Evolutionary conservation across 2,797 vertebrate genomes (phyloP), one percentile per base, ranked within the genome.

Genomic region (Pteronotus mesoamericanus): DNA sequence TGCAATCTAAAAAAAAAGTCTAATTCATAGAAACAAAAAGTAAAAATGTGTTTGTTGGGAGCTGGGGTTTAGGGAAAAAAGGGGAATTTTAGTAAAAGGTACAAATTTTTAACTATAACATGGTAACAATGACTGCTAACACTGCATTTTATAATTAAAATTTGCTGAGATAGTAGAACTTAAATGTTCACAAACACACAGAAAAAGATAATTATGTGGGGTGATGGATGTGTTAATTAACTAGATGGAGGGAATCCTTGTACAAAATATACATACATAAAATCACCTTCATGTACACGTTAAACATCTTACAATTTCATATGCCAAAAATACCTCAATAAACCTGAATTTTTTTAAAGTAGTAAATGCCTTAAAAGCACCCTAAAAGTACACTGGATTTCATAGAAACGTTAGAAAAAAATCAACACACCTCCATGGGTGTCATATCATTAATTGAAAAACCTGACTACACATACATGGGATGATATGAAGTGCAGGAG

Each of bases 391-490:
- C 24, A 46, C 3, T 11, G 21, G 19, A 88, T 68, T 94, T 80
- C 29, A 66, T 2, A 11, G 71, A 88, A 46, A 6, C 21, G 19
- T 32, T 69, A 11, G 34, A 44, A 96, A 34, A 55, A 95, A 39
- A 11, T 61, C 8, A 74, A 53, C 42, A 32, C 9, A 1, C 57
- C 10, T 82, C 4, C n/a, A 37, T 9, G 16, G 4, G 0, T 61
- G 8, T 79, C 46, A 9, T 24, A n/a, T n/a, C 21, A n/a, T 4
- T 18, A 66, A 87, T 9, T 19, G 1, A 72, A 61, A 77, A 7
- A 15, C 1, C 15, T 16, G 29, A 6, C 7, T 29, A 39, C 11
- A 48, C 2, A 6, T n/a, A 4, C 3, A 9, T 68, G 12, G 12
- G 11, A 42, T 37, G 7, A 22, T 29, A 8, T 61, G 2, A 59